A percentile compares a stretch with the other conserved stretches of the same genome.
Evolutionary conservation across 2,113 vertebrate genomes (phyloP).

Genomic region (Cinclus mexicanus): DNA sequence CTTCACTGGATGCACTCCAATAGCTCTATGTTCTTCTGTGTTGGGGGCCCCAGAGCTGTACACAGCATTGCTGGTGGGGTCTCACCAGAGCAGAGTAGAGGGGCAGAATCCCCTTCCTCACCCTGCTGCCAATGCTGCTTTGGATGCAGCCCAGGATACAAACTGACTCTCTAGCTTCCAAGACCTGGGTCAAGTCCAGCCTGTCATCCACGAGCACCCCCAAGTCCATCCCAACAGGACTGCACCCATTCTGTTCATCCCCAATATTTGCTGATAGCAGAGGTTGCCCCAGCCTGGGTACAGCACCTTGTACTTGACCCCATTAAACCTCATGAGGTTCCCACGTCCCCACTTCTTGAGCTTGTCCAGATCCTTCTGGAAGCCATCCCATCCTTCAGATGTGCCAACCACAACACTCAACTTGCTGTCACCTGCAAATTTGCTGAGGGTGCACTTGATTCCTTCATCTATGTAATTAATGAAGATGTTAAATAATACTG

Average conservation of each 20-base stretch:
- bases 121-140: fast-evolving
- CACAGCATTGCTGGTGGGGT: neutral
- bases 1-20: neutral
- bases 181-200: neutral
- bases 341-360: neutral
- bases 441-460: neutral
- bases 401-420: neutral
- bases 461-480: neutral
- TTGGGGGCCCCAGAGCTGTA: neutral
- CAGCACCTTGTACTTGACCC: neutral
- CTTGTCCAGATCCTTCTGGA: neutral
- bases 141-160: neutral
- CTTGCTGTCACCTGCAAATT: neutral
- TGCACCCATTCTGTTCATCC: neutral
- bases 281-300: neutral
- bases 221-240: neutral
- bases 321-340: neutral
- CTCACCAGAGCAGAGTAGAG: neutral
- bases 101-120: neutral
- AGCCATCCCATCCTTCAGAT: neutral
- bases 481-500: neutral
- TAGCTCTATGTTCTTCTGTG: neutral
- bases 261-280: neutral
- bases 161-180: neutral
- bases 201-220: neutral